Percentiles rank a stretch among this genome's conserved stretches.
Evolutionary conservation across 92 coral and sea anemone genomes (phyloP).

Genomic region (Metridium senile): DNA sequence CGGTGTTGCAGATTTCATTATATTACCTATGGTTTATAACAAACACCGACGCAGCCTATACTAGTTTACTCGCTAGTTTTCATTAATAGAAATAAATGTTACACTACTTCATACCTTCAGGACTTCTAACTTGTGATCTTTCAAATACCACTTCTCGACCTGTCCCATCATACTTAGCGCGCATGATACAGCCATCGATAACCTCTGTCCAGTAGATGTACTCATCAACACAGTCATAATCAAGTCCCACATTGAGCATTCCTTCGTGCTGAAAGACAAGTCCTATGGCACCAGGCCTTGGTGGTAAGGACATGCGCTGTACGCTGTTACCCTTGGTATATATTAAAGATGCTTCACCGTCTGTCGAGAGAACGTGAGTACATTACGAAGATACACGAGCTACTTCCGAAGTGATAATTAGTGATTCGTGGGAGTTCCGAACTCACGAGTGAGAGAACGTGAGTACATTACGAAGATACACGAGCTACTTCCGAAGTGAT

Average conservation of each 20-base stretch:
- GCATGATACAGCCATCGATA: slow-evolving; percentile 75
- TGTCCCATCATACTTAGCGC: slow-evolving; percentile 86
- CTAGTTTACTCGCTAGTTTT: background rate
- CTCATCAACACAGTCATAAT: slow-evolving; percentile 83
- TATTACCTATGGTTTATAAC: too few relatives aligned
- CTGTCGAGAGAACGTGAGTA: slow-evolving; percentile 26
- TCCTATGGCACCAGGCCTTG: slow-evolving; percentile 87
- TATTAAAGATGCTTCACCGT: slow-evolving; percentile 94
- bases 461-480: background rate
- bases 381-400: background rate
- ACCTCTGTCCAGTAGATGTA: slow-evolving; percentile 95
- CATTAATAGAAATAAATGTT: background rate
- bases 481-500: background rate
- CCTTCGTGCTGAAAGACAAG: slow-evolving; percentile 73
- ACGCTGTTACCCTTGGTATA: slow-evolving; percentile 93
- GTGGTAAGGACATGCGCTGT: slow-evolving; percentile 96
- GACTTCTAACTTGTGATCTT: slow-evolving; percentile 70
- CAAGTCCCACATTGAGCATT: slow-evolving; percentile 85
- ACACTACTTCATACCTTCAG: slow-evolving; percentile 71
- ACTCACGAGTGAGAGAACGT: background rate
- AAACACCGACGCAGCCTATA: too few relatives aligned
- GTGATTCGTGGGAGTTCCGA: background rate
- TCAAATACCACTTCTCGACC: slow-evolving; percentile 63
- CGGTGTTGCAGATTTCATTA: too few relatives aligned
- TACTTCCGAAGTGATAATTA: background rate